These are phyloP conservation scores for Pachycephus smyrnensis DNA, from an alignment of 2,888 invertebrate species.

Conservation along the genomic window DNA sequence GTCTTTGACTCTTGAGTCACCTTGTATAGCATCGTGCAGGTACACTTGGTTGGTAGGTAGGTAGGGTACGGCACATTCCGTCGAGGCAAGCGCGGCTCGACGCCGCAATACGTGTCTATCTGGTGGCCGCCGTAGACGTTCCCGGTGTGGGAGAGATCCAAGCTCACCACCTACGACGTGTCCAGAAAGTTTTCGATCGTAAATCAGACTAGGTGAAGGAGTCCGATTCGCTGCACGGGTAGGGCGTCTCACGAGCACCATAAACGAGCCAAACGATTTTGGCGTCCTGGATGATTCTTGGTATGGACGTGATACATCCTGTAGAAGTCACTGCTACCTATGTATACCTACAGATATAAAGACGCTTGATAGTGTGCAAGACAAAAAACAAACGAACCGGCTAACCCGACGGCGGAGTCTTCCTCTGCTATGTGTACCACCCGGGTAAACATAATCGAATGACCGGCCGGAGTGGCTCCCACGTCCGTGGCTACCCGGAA, in stretches of 20 bases:
- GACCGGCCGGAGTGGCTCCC: background rate
- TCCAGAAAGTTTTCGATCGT: slow-evolving; percentile 55
- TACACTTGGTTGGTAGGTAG: slow-evolving; percentile 22
- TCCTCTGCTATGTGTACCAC: background rate
- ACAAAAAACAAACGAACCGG: background rate
- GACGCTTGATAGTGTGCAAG: background rate
- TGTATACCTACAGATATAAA: background rate
- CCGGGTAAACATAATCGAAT: background rate
- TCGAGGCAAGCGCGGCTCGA: slow-evolving; percentile 38
- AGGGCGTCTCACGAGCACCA: background rate
- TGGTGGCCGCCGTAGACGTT: slow-evolving; percentile 27
- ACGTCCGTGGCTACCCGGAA: background rate
- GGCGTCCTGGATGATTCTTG: background rate
- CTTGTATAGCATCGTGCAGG: slow-evolving; percentile 38
- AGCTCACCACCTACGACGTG: slow-evolving; percentile 41
- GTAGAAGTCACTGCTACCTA: background rate
- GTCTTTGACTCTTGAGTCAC: slow-evolving; percentile 23
- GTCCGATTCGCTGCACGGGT: slow-evolving; percentile 4
- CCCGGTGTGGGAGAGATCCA: slow-evolving; percentile 26
- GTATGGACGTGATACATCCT: background rate
- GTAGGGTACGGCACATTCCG: slow-evolving; percentile 44
- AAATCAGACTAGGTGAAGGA: slow-evolving; percentile 44
- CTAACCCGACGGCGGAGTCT: background rate
- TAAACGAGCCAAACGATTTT: slow-evolving; percentile 3
- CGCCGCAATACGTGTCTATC: slow-evolving; percentile 30